Evolutionary conservation across 2,888 invertebrate species (phyloP).

Genomic region (Pimpla rufipes): DNA sequence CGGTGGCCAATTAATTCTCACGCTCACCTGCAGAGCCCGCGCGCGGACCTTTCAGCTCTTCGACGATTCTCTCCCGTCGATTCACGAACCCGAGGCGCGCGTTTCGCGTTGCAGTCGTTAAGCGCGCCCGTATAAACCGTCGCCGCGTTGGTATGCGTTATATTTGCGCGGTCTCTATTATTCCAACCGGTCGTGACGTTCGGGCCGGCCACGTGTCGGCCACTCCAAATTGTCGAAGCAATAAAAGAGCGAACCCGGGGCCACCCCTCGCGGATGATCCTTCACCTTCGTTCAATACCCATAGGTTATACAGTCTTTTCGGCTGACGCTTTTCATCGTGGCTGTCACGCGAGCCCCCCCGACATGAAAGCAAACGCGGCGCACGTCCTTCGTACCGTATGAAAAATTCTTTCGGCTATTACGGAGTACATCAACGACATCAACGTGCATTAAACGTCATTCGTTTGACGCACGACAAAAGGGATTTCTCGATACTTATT

Average conservation of each 20-base stretch:
- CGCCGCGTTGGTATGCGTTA: too few species aligned
- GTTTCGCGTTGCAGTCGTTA: too few species aligned
- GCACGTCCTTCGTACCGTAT: conserved; percentile 28
- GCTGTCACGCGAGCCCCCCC: conserved; percentile 16
- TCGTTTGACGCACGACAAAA: conserved; percentile 10
- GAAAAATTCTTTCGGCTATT: conserved; percentile 41
- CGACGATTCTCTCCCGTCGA: conserved; percentile 22
- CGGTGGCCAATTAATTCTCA: conserved; percentile 69
- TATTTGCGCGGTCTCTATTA: conserved; percentile 33
- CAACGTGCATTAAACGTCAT: conserved; percentile 32
- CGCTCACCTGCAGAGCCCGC: conserved; percentile 70
- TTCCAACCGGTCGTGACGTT: conserved; percentile 27
- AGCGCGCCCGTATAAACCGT: background rate
- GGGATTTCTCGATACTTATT: conserved; percentile 12
- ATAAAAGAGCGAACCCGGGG: conserved; percentile 44
- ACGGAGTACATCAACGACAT: conserved; percentile 20
- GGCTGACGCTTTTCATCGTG: conserved; percentile 24
- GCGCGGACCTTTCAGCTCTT: conserved; percentile 67
- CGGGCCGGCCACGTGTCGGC: conserved; percentile 60
- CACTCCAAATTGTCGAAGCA: conserved; percentile 60
- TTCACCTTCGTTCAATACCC: conserved; percentile 27
- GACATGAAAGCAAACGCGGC: conserved; percentile 59
- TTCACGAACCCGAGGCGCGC: background rate
- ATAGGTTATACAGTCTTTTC: background rate
- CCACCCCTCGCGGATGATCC: conserved; percentile 20